phyloP scores from a whole-genome alignment of 2,113 vertebrate species.

The Mobula hypostoma region DNA sequence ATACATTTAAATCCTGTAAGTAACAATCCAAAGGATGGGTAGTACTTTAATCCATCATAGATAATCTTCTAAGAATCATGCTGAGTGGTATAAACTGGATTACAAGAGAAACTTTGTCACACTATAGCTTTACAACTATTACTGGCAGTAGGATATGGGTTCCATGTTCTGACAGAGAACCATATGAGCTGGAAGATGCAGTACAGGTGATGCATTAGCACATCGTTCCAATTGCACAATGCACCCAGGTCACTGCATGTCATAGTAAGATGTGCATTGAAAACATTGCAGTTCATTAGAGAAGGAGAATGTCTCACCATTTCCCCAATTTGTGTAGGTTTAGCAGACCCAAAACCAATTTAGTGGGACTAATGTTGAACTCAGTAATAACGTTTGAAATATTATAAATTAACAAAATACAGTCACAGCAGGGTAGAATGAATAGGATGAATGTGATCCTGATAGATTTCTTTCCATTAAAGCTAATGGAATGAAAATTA shows the following conservation, averaged over 20 bases:
- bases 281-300: background rate
- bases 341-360: background rate
- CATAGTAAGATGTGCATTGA: background rate
- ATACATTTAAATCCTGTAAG: background rate
- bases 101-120: background rate
- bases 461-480: background rate
- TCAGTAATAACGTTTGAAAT: background rate
- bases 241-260: background rate
- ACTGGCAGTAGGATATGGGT: background rate
- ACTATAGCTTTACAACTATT: background rate
- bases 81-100: background rate
- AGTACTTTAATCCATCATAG: background rate
- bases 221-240: background rate
- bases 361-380: background rate
- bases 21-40: background rate
- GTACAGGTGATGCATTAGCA: too few species aligned
- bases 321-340: background rate
- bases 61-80: background rate
- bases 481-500: background rate
- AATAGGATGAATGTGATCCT: too few species aligned
- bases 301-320: background rate
- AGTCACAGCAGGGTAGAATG: background rate
- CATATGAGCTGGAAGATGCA: background rate
- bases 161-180: background rate
- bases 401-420: background rate